Evolutionary conservation across 2,888 invertebrate species (phyloP), one percentile per base, ranked within the genome.

Genomic region (Xestia sexstrigata): DNA sequence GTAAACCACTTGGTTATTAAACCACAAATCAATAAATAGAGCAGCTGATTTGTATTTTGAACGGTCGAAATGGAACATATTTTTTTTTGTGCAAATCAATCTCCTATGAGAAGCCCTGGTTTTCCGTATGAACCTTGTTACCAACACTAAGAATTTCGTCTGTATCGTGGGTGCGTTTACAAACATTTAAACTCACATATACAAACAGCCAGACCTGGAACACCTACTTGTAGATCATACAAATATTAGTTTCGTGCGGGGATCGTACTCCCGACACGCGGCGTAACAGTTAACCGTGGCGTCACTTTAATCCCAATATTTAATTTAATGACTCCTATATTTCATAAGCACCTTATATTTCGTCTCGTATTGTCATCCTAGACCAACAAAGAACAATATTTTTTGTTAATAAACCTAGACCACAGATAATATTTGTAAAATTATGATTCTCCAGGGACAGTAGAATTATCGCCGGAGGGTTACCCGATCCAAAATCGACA

Each of bases 401-500:
- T 58, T 15, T 58, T 26, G 15, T 58, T 26, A 15, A 2, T 2
- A 13, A 13, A 58, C 26, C 15, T 58, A 26, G 2, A 15, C 26
- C 26, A 26, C 7, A 60, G 15, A 35, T 35, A 1, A 35, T 3
- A 66, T 30, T 55, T 39, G 9, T 20, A 74, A 72, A 74, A 58
- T 55, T 58, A 7, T 9, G 0, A 42, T 49, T 13, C 8, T 42
- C 5, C 2, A 55, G 26, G 15, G n/a, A 0, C 15, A 1, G 35
- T 35, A 35, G 1, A 8, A 55, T 52, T 82, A 55, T n/a, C 52
- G 26, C 7, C n/a, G 26, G 23, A 76, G n/a, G 23, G 15, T 42
- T 20, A 26, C 26, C 15, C 20, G 8, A 62, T 60, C 42, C 20
- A 60, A 76, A 58, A 66, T 11, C 58, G 52, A 82, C 20, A 67